A percentile compares a stretch with the other conserved stretches of the same genome.
These are phyloP conservation scores for Temnothorax nylanderi DNA, from an alignment of 1,140 invertebrate species.

Conservation along the genomic window DNA sequence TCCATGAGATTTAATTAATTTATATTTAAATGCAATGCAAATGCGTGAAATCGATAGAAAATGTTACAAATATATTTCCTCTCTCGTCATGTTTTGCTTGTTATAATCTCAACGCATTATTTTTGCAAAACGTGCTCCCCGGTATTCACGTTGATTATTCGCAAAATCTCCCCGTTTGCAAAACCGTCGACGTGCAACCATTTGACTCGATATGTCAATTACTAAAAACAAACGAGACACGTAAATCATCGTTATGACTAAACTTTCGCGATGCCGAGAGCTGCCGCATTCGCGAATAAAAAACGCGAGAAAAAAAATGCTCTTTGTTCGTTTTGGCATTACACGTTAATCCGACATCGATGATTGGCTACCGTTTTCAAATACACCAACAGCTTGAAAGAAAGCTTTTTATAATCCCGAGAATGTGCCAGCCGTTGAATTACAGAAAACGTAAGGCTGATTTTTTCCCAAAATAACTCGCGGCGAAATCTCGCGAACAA, in stretches of 20 bases:
- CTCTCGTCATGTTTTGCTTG: not conserved
- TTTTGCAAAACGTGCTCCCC: slow-evolving; percentile 36
- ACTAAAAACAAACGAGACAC: slow-evolving; percentile 70
- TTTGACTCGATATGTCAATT: slow-evolving; percentile 71
- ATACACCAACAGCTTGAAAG: slow-evolving; percentile 39
- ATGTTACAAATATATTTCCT: slow-evolving; percentile 3
- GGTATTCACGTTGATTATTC: slow-evolving; percentile 64
- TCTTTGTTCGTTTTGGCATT: slow-evolving; percentile 62
- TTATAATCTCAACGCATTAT: slow-evolving; percentile 27
- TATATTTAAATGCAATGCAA: slow-evolving; percentile 27
- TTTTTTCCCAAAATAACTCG: slow-evolving; percentile 63
- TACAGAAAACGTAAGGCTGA: slow-evolving; percentile 28
- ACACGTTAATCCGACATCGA: slow-evolving; percentile 64
- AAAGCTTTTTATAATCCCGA: slow-evolving; percentile 19
- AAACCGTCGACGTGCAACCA: slow-evolving; percentile 59
- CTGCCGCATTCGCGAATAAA: slow-evolving; percentile 53
- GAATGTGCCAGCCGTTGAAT: slow-evolving; percentile 20
- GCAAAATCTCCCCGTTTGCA: slow-evolving; percentile 67
- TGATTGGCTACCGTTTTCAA: slow-evolving; percentile 41
- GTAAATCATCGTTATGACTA: slow-evolving; percentile 71
- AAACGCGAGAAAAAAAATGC: slow-evolving; percentile 62
- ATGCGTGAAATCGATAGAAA: slow-evolving; percentile 17
- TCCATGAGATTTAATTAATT: slow-evolving; percentile 6
- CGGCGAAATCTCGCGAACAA: not conserved
- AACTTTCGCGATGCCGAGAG: slow-evolving; percentile 30